phyloP scores from a whole-genome alignment of 2,888 invertebrate genomes.

The Rapana venosa region DNA sequence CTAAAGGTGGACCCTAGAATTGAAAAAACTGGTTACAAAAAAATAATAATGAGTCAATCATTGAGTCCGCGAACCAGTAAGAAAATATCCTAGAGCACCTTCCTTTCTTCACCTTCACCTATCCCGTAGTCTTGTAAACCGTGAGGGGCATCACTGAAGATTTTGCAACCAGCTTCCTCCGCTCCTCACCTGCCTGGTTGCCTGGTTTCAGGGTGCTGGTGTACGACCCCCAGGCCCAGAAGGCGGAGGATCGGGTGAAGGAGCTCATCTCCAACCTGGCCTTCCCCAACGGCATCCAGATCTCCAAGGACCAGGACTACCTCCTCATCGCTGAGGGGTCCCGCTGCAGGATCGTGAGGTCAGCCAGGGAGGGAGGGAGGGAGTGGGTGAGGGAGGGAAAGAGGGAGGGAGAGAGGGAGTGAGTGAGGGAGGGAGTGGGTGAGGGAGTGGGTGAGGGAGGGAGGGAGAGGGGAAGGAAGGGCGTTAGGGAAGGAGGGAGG shows the following conservation, averaged over 20 bases:
- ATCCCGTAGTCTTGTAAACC: too few species aligned
- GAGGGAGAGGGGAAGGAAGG: neutral
- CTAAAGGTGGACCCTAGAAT: too few species aligned
- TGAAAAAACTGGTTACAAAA: too few species aligned
- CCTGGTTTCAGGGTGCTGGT: conserved; percentile 18
- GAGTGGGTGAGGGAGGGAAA: neutral
- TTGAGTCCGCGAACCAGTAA: too few species aligned
- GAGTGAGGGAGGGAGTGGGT: neutral
- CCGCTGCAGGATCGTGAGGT: conserved; percentile 60
- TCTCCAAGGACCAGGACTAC: conserved; percentile 90
- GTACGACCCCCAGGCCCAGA: neutral
- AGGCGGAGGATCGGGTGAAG: neutral
- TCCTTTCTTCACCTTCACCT: too few species aligned
- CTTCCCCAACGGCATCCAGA: conserved; percentile 93
- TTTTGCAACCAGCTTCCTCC: too few species aligned
- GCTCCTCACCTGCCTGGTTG: too few species aligned
- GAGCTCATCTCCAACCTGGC: conserved; percentile 81
- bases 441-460: neutral
- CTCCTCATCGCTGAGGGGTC: conserved; percentile 86
- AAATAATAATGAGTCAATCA: too few species aligned
- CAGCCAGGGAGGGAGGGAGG: neutral
- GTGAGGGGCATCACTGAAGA: too few species aligned
- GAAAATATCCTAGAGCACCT: too few species aligned
- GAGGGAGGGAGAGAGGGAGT: neutral
- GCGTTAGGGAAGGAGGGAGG: neutral